phyloP scores from a whole-genome alignment of 1,140 invertebrate genomes.

The Saccostrea echinata region DNA sequence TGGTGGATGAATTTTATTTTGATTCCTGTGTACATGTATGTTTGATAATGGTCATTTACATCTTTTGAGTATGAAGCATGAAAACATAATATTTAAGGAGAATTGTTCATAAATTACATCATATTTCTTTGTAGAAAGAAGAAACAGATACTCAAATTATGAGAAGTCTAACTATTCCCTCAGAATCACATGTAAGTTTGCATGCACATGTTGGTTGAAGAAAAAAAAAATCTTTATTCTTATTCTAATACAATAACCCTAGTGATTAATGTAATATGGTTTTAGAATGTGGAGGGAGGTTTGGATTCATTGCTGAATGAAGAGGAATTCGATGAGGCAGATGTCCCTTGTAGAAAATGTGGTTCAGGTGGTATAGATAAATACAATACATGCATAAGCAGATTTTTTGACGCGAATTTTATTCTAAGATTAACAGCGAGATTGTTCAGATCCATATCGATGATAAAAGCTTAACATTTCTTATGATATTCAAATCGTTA shows the following conservation, averaged over 20 bases:
- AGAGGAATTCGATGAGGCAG: neutral
- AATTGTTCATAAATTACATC: too few relatives aligned
- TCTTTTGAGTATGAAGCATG: too few relatives aligned
- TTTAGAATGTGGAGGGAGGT: neutral
- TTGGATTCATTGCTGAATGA: neutral
- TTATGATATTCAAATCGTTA: too few relatives aligned
- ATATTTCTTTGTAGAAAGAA: neutral
- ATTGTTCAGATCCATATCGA: too few relatives aligned
- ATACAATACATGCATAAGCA: neutral
- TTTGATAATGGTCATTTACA: neutral
- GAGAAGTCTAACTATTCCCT: neutral
- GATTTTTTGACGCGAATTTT: neutral
- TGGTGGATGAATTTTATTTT: constrained; percentile 7
- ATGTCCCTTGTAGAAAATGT: constrained; percentile 5
- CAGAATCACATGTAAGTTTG: neutral
- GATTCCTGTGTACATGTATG: neutral
- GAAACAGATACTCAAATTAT: neutral
- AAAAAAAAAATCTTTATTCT: too few relatives aligned
- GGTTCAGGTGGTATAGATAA: neutral
- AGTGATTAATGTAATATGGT: too few relatives aligned
- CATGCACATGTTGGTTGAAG: too few relatives aligned
- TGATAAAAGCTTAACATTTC: too few relatives aligned
- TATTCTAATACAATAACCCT: too few relatives aligned
- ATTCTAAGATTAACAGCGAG: neutral
- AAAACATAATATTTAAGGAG: too few relatives aligned